These are phyloP conservation scores for Paguma larvata DNA, from an alignment of 2,797 vertebrate species.

Conservation along the genomic window DNA sequence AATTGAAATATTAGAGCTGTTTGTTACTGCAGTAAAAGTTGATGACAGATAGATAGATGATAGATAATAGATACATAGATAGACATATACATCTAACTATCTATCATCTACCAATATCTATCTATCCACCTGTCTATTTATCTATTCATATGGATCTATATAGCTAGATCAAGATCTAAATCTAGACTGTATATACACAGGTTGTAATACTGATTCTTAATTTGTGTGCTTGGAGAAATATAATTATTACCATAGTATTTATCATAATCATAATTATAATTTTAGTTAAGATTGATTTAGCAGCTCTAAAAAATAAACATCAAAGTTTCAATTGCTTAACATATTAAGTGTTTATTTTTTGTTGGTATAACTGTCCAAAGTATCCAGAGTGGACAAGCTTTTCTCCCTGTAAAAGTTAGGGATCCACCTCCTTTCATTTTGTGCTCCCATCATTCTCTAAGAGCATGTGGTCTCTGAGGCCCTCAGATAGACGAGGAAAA, in stretches of 20 bases:
- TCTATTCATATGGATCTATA: not conserved
- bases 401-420: not conserved
- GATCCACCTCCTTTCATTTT: not conserved
- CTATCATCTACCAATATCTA: not conserved
- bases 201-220: not conserved
- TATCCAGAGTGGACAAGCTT: no score
- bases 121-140: not conserved
- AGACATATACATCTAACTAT: not conserved
- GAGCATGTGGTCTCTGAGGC: not conserved
- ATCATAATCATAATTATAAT: not conserved
- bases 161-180: not conserved
- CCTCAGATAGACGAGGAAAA: not conserved
- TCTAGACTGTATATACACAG: constrained; percentile 23
- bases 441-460: not conserved
- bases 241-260: not conserved
- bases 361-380: not conserved
- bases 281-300: not conserved
- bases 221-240: not conserved
- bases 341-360: not conserved
- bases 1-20: not conserved
- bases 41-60: not conserved
- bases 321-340: not conserved
- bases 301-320: not conserved
- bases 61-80: not conserved
- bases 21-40: not conserved